These are phyloP conservation scores for Neria commutata DNA, from an alignment of 2,888 invertebrate genomes.

Conservation along the genomic window DNA sequence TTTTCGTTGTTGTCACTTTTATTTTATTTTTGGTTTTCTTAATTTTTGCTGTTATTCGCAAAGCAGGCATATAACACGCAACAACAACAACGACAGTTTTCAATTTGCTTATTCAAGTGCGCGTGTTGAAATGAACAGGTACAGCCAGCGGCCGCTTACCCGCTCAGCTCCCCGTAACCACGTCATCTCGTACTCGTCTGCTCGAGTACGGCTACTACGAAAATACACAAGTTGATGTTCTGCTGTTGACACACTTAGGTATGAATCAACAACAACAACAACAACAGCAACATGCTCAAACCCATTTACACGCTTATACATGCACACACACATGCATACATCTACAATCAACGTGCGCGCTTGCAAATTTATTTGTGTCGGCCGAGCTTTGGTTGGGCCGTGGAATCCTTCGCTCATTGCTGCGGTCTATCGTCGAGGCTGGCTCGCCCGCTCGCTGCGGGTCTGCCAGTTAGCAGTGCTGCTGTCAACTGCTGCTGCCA, in stretches of 20 bases:
- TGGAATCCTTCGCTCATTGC: too few relatives aligned
- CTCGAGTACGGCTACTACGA: too few relatives aligned
- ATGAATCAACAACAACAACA: slow-evolving; percentile 37
- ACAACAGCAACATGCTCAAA: neutral
- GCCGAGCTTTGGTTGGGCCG: slow-evolving; percentile 50
- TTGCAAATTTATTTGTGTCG: slow-evolving; percentile 52
- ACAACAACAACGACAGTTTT: slow-evolving; percentile 4
- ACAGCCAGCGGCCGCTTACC: too few relatives aligned
- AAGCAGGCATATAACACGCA: neutral
- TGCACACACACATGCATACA: slow-evolving; percentile 3
- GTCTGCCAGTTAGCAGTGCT: neutral
- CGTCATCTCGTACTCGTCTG: too few relatives aligned
- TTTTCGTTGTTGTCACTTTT: too few relatives aligned
- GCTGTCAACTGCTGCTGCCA: neutral
- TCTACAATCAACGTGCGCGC: slow-evolving; percentile 46
- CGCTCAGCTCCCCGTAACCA: too few relatives aligned
- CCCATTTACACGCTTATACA: neutral
- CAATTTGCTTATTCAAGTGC: slow-evolving; percentile 25
- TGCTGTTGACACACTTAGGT: slow-evolving; percentile 54
- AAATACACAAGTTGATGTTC: slow-evolving; percentile 4
- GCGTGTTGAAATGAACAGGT: slow-evolving; percentile 15
- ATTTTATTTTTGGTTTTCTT: too few relatives aligned
- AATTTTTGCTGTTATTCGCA: too few relatives aligned
- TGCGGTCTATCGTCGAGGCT: slow-evolving; percentile 51
- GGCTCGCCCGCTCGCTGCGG: slow-evolving; percentile 15